Base-by-base conservation (phyloP, 2,113 vertebrate genomes). In the Ctenodactylus gundi region DNA sequence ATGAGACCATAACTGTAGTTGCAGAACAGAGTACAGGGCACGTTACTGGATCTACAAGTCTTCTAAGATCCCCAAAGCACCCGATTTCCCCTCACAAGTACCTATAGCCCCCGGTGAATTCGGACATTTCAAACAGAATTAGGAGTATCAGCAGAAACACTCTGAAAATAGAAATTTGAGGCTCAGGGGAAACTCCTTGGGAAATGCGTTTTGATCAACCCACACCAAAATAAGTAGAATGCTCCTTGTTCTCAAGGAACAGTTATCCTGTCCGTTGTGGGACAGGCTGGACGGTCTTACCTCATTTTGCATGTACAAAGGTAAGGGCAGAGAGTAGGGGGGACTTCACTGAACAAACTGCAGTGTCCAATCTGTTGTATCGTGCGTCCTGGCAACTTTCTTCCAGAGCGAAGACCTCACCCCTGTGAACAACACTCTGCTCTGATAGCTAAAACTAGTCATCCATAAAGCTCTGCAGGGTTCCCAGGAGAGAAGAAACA, bases 101-200 rank as follows among this genome's bases (percentile, higher is more conserved):
- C 49, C 65, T 85, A 94, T 57, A 21, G 17, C 17, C 44, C 94
- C 81, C 67, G n/a, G 62, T 78, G 62, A 93, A 51, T 94, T 88
- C 31, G 90, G 39, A 85, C 67, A 90, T 90, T 95, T 94, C 87
- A 75, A 73, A 53, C 27, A 90, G 73, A 94, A 96, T 96, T 96
- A 96, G 75, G 11, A 8, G 70, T 95, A 95, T 78, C 84, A 85
- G 46, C n/a, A 73, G 89, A 96, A 90, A 90, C 81, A 91, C 62
- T 68, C 67, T 39, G 51, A 94, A 95, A 97, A 88, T 96, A 96
- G 93, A 96, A 97, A 92, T 70, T 67, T 75, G 81, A 96, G 76
- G 88, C 53, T 77, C 77, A 49, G 60, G 62, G 90, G 60, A 95
- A 89, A 90, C 65, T 97, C 91, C 85, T 51, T 88, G 91, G 93